phyloP scores from a whole-genome alignment of 2,113 vertebrate genomes.

The Phrynosoma blainvillii region DNA sequence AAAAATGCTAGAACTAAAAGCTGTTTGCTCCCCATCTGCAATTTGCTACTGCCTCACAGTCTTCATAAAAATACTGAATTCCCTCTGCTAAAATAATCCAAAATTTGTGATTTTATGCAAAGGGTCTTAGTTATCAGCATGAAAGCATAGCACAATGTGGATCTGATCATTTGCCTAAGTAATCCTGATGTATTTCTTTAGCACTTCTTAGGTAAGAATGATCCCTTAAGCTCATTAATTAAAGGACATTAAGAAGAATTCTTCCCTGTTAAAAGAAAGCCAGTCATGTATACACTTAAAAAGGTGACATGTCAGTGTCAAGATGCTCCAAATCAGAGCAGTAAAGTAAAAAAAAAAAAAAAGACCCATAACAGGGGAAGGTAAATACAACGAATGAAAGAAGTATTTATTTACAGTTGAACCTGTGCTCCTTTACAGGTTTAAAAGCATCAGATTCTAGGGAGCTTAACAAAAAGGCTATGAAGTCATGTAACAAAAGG shows the following conservation, averaged over 20 bases:
- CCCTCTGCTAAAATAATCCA: slow-evolving; percentile 71
- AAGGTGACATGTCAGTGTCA: slow-evolving; percentile 65
- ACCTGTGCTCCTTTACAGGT: slow-evolving; percentile 76
- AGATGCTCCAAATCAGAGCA: slow-evolving; percentile 47
- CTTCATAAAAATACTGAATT: slow-evolving; percentile 70
- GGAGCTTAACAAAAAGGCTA: slow-evolving; percentile 75
- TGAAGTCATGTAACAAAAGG: slow-evolving; percentile 63
- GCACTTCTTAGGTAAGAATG: slow-evolving; percentile 77
- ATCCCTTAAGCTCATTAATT: slow-evolving; percentile 87
- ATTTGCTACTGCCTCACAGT: slow-evolving; percentile 71
- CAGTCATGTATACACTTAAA: slow-evolving; percentile 73
- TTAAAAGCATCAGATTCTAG: slow-evolving; percentile 73
- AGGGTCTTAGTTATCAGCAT: slow-evolving; percentile 72
- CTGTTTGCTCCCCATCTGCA: slow-evolving; percentile 72
- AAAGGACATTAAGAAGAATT: slow-evolving; percentile 82
- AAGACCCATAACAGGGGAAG: background rate
- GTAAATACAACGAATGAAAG: slow-evolving; percentile 12
- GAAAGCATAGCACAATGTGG: slow-evolving; percentile 65
- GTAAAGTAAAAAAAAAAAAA: slow-evolving; percentile 14
- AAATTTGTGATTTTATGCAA: slow-evolving; percentile 76
- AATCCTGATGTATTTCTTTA: slow-evolving; percentile 81
- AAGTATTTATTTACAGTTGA: slow-evolving; percentile 64
- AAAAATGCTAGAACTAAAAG: slow-evolving; percentile 63
- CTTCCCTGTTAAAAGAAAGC: slow-evolving; percentile 76
- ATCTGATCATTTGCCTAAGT: slow-evolving; percentile 77